These are phyloP conservation scores for Artibeus lituratus DNA, from an alignment of 2,797 vertebrate species.

Conservation along the genomic window DNA sequence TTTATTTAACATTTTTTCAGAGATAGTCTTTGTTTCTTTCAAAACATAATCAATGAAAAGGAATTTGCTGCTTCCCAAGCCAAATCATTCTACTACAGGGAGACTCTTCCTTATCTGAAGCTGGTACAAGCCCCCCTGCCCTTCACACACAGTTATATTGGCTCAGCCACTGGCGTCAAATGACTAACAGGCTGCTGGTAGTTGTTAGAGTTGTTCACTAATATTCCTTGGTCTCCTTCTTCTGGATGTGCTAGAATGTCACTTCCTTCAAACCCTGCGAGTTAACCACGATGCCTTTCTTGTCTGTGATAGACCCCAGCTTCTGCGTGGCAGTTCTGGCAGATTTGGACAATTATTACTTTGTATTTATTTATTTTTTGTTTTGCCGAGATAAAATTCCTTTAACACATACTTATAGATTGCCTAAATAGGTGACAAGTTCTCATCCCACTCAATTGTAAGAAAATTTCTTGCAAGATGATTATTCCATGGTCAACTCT, in stretches of 20 bases:
- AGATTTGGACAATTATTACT: neutral
- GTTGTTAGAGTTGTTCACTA: neutral
- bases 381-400: neutral
- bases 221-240: neutral
- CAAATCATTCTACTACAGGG: neutral
- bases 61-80: neutral
- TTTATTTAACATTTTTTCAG: neutral
- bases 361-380: neutral
- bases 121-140: neutral
- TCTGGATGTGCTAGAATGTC: neutral
- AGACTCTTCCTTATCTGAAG: neutral
- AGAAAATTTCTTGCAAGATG: conserved; percentile 1
- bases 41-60: neutral
- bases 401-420: neutral
- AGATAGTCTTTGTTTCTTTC: neutral
- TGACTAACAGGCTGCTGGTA: neutral
- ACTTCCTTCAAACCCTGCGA: neutral
- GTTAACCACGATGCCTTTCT: neutral
- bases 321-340: neutral
- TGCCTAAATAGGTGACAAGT: conserved; percentile 13
- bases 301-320: neutral
- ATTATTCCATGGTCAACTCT: neutral
- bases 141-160: neutral
- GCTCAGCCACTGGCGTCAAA: neutral
- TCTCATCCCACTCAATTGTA: neutral